Conservation (phyloP, 2,888 invertebrate species). For the Nemapogon koenigi region DNA sequence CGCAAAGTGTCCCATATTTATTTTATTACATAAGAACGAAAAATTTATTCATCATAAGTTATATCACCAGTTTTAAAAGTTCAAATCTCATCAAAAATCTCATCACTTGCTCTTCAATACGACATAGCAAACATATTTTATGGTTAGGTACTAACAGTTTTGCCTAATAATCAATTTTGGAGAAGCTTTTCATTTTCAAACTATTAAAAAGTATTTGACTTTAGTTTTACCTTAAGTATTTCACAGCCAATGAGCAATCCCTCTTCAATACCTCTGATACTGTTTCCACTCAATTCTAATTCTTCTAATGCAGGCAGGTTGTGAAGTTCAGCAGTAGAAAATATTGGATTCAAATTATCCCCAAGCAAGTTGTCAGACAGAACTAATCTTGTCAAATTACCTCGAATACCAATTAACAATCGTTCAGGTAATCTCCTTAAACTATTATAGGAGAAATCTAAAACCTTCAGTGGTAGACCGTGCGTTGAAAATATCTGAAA, state of each 20-base stretch:
- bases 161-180: too few species aligned
- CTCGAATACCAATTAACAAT: conserved; percentile 65
- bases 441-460: conserved; percentile 85
- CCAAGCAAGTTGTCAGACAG: conserved; percentile 86
- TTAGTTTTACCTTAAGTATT: conserved; percentile 68
- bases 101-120: too few species aligned
- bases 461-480: conserved; percentile 73
- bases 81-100: too few species aligned
- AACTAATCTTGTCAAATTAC: conserved; percentile 72
- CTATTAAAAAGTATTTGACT: too few species aligned
- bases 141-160: too few species aligned
- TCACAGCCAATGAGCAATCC: conserved; percentile 85
- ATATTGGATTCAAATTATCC: conserved; percentile 89
- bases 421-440: conserved; percentile 81
- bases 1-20: too few species aligned
- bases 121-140: too few species aligned
- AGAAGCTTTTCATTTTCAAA: too few species aligned
- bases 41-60: too few species aligned
- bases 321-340: conserved; percentile 85
- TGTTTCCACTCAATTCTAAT: conserved; percentile 82
- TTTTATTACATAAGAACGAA: too few species aligned
- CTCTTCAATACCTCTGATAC: conserved; percentile 82
- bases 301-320: conserved; percentile 74
- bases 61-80: too few species aligned
- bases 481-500: conserved; percentile 74